Evolutionary conservation across 2,888 invertebrate species (phyloP), one percentile per base, ranked within the genome.

Genomic region (Sarcophaga variegata): DNA sequence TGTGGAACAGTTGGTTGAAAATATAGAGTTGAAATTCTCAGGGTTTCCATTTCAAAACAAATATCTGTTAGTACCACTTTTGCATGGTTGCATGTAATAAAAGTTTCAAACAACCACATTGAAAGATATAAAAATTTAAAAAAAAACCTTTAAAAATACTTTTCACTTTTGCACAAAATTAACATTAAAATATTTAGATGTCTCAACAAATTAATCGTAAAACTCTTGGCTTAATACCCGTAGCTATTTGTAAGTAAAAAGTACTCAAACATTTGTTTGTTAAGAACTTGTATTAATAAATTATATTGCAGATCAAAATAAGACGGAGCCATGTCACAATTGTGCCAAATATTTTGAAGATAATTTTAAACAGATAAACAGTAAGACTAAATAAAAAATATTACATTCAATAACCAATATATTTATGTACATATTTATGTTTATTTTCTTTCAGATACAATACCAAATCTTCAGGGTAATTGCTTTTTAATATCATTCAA

Each of bases 331-430:
- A 10, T 63, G 63, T n/a, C 63, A 74, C 47, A 20, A 74, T 49
- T 75, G 75, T 75, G 63, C 47, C 22, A 77, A 67, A 77, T 59
- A 77, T 77, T 77, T 59, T 60, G 60, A 77, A 60, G 66, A 69
- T 2, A 12, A 77, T 77, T 77, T 77, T 67, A 66, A 62, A 47
- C 22, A 63, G 62, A 63, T 63, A 75, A 64, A 25, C 64, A 63
- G 47, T 63, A 75, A 75, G 74, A 47, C 10, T 14, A 49, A 64
- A 64, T 64, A 72, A 72, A 72, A 59, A 72, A 72, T 45, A 60
- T 72, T 60, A 37, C 60, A 14, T 60, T 72, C 22, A 22, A 22
- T 22, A 22, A 22, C 22, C 22, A 22, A 22, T 22, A 22, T 22
- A 22, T 22, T 22, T 22, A 22, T 22, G 22, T 22, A 22, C 60